A percentile compares a stretch with the other conserved stretches of the same genome.
Evolutionary conservation across 2,888 invertebrate genomes (phyloP).

Genomic region (Campopleginae sp.): DNA sequence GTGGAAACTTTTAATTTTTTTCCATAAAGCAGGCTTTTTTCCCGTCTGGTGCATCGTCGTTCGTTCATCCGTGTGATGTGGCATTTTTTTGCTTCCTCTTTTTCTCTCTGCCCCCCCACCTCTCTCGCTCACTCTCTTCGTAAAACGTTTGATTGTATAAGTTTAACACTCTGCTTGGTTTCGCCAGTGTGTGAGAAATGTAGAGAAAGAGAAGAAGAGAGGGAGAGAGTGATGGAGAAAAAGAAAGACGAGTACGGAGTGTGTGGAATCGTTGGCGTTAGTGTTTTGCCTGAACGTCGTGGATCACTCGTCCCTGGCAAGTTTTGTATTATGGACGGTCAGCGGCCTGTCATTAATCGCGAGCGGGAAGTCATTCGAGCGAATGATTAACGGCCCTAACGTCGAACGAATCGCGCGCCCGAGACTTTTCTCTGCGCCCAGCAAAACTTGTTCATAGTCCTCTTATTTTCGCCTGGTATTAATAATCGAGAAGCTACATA

Average conservation of each 20-base stretch:
- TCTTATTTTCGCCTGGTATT: slow-evolving; percentile 2
- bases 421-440: slow-evolving; percentile 26
- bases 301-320: slow-evolving; percentile 30
- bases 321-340: slow-evolving; percentile 59
- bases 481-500: background rate
- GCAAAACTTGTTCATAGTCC: slow-evolving; percentile 45
- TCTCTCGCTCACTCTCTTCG: slow-evolving; percentile 3
- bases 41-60: slow-evolving; percentile 64
- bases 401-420: slow-evolving; percentile 63
- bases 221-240: background rate
- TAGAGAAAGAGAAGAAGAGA: background rate
- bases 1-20: slow-evolving; percentile 30
- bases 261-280: slow-evolving; percentile 31
- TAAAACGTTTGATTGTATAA: slow-evolving; percentile 36
- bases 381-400: slow-evolving; percentile 70
- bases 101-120: slow-evolving; percentile 4
- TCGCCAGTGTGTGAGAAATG: slow-evolving; percentile 14
- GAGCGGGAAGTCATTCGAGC: slow-evolving; percentile 71
- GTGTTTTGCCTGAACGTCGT: slow-evolving; percentile 27
- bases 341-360: slow-evolving; percentile 72
- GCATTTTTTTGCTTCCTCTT: slow-evolving; percentile 29
- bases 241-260: background rate
- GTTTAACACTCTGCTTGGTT: slow-evolving; percentile 28
- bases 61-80: slow-evolving; percentile 62
- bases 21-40: slow-evolving; percentile 35